A percentile compares a stretch with the other conserved stretches of the same genome.
phyloP scores from a whole-genome alignment of 2,113 vertebrate species.

The Eupsittula cactorum region DNA sequence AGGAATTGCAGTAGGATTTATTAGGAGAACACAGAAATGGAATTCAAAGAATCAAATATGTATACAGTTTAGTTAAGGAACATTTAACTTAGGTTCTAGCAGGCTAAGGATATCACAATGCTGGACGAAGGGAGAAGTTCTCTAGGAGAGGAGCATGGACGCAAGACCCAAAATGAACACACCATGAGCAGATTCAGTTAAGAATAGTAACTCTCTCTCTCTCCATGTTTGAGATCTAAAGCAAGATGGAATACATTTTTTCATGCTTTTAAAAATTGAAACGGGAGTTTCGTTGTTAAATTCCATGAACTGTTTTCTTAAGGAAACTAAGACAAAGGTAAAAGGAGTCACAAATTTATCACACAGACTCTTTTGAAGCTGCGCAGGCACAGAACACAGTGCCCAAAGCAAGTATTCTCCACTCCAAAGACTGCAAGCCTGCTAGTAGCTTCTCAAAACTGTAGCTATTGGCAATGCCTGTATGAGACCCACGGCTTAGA shows the following conservation, averaged over 20 bases:
- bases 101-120: background rate
- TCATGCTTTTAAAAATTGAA: background rate
- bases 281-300: background rate
- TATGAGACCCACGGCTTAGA: no score
- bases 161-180: background rate
- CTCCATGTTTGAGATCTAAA: background rate
- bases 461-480: no score
- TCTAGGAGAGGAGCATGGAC: background rate
- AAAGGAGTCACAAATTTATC: background rate
- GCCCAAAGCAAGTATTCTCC: background rate
- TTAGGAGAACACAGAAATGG: background rate
- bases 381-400: background rate
- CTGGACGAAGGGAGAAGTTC: background rate
- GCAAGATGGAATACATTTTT: background rate
- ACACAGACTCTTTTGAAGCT: rapidly evolving
- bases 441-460: no score
- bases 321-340: background rate
- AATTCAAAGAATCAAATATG: background rate
- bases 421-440: background rate
- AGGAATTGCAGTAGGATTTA: background rate
- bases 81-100: background rate
- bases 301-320: background rate
- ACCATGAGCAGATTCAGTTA: background rate
- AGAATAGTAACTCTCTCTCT: background rate
- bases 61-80: background rate